These are phyloP conservation scores for Macrotis lagotis DNA, from an alignment of 2,113 vertebrate genomes.

Conservation along the genomic window DNA sequence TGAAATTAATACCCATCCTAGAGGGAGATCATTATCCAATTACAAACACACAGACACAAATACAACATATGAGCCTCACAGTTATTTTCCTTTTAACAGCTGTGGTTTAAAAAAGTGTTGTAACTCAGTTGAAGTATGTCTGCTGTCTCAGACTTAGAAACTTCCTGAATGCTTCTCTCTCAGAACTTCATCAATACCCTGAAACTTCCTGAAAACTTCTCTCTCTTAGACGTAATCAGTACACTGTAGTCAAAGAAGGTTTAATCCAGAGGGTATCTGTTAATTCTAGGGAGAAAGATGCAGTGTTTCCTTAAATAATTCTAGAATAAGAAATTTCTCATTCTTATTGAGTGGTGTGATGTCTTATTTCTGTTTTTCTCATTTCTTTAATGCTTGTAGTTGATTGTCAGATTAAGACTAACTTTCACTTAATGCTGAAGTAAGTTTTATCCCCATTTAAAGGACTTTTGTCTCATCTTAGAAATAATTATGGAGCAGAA, in stretches of 20 bases:
- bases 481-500: constrained; percentile 25
- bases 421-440: constrained; percentile 40
- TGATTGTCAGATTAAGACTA: constrained; percentile 23
- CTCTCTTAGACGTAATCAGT: background rate
- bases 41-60: background rate
- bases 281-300: background rate
- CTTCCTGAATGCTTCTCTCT: background rate
- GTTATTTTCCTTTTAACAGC: constrained; percentile 39
- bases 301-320: constrained; percentile 35
- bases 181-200: background rate
- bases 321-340: background rate
- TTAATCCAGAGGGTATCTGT: background rate
- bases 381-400: constrained; percentile 44
- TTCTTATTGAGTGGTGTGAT: constrained; percentile 13
- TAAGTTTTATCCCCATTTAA: constrained; percentile 36
- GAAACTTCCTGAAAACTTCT: background rate
- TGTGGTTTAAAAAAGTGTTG: constrained; percentile 36
- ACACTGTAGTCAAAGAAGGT: background rate
- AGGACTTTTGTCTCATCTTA: constrained; percentile 30
- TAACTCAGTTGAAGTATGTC: background rate
- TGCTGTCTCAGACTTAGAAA: background rate
- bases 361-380: background rate
- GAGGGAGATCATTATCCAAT: constrained; percentile 49
- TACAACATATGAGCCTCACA: background rate
- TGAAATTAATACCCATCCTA: constrained; percentile 46